These are phyloP conservation scores for Perizoma flavofasciatum DNA, from an alignment of 2,888 invertebrate genomes.

Conservation along the genomic window DNA sequence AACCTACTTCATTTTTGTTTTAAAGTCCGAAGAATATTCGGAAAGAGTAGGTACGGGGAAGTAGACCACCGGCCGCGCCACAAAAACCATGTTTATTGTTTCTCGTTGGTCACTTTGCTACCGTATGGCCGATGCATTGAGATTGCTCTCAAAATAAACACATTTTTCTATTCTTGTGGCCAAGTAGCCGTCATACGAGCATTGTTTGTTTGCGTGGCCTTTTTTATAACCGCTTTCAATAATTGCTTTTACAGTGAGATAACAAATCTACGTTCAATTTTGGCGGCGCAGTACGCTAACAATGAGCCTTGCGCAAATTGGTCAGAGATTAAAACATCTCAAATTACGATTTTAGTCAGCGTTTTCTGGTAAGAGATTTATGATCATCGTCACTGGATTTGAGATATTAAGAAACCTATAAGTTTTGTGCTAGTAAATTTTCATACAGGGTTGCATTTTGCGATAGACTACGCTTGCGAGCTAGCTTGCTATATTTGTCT, in stretches of 20 bases:
- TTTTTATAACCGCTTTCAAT: conserved; percentile 49
- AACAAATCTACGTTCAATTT: conserved; percentile 7
- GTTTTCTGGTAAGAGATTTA: too few species aligned
- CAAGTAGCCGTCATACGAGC: conserved; percentile 57
- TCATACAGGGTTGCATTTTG: not conserved
- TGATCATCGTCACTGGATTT: too few species aligned
- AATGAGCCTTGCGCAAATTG: too few species aligned
- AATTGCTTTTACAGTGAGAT: conserved; percentile 25
- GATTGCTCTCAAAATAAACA: conserved; percentile 66
- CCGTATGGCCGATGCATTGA: conserved; percentile 44
- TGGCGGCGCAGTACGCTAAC: not conserved
- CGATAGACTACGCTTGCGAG: conserved; percentile 9
- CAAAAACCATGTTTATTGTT: conserved; percentile 38
- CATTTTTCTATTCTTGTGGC: conserved; percentile 58
- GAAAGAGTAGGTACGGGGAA: too few species aligned
- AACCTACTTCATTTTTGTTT: too few species aligned
- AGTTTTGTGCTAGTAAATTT: not conserved
- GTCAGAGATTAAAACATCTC: too few species aligned
- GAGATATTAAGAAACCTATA: too few species aligned
- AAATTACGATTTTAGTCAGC: too few species aligned
- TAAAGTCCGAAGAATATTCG: too few species aligned
- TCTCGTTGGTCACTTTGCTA: conserved; percentile 34
- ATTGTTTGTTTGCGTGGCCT: conserved; percentile 58
- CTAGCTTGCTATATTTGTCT: not conserved
- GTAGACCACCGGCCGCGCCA: conserved; percentile 31